These are phyloP conservation scores for Anoura caudifer DNA, from an alignment of 2,113 vertebrate species.

Conservation along the genomic window DNA sequence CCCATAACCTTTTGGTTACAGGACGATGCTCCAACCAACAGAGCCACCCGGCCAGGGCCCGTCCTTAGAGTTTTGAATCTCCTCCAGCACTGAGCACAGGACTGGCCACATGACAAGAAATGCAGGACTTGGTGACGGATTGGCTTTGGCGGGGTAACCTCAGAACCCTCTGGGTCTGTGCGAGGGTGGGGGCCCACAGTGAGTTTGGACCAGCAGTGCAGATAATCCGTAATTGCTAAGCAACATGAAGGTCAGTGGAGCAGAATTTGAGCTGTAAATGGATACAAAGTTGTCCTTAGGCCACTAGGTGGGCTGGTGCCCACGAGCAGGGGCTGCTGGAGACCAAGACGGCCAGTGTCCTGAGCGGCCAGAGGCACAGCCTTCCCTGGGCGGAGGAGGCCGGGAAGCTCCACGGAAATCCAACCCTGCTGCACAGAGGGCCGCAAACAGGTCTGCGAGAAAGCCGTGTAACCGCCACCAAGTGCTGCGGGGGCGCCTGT, in stretches of 20 bases:
- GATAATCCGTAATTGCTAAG: neutral
- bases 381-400: neutral
- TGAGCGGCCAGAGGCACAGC: neutral
- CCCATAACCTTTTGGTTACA: no score
- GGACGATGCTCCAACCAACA: no score
- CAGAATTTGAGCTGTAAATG: neutral
- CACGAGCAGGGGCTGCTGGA: neutral
- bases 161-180: neutral
- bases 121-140: neutral
- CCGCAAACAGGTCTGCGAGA: neutral
- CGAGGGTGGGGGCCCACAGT: neutral
- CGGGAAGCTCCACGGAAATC: neutral
- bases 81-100: neutral
- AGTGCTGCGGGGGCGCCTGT: neutral
- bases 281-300: neutral
- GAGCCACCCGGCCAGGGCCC: no score
- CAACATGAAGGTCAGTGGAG: neutral
- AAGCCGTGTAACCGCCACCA: neutral
- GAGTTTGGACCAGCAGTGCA: neutral
- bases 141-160: neutral
- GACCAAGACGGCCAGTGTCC: neutral
- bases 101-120: neutral
- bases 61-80: neutral
- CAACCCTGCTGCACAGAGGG: no score
- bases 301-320: neutral